Conservation (phyloP, 2,113 vertebrate genomes). For the Rostratula benghalensis region DNA sequence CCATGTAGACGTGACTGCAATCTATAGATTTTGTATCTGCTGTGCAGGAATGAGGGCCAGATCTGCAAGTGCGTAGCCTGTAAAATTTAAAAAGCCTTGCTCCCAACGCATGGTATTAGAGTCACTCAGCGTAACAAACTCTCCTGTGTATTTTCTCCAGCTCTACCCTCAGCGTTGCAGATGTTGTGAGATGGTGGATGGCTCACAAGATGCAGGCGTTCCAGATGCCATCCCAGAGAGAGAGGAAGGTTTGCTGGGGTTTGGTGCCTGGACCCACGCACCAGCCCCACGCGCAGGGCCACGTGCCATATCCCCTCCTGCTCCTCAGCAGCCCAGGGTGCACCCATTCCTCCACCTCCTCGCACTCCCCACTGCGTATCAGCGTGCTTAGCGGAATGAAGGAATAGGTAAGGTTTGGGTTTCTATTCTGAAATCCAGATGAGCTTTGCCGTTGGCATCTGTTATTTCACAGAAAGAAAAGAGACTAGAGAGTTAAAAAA, state of each 20-base stretch:
- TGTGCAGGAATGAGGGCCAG: neutral
- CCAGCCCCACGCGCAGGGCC: fast-evolving
- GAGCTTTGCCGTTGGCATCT: neutral
- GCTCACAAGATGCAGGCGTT: neutral
- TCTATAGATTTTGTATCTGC: neutral
- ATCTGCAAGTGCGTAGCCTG: neutral
- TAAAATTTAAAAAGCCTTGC: neutral
- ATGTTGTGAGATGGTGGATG: neutral
- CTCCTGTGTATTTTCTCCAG: neutral
- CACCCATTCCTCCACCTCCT: neutral
- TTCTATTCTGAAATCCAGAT: neutral
- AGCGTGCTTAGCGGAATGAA: neutral
- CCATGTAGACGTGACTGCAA: neutral
- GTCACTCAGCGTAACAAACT: neutral
- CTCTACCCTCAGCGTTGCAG: neutral
- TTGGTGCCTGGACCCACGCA: neutral
- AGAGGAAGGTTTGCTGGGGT: neutral
- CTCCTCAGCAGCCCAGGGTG: neutral
- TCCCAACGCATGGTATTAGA: neutral
- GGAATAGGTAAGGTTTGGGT: neutral
- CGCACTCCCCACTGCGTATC: no score
- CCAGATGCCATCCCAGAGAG: neutral
- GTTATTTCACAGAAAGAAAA: neutral
- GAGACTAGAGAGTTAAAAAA: neutral
- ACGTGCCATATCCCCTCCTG: neutral